phyloP scores from a whole-genome alignment of 2,113 vertebrate genomes.

The Thalassarche chlororhynchos region DNA sequence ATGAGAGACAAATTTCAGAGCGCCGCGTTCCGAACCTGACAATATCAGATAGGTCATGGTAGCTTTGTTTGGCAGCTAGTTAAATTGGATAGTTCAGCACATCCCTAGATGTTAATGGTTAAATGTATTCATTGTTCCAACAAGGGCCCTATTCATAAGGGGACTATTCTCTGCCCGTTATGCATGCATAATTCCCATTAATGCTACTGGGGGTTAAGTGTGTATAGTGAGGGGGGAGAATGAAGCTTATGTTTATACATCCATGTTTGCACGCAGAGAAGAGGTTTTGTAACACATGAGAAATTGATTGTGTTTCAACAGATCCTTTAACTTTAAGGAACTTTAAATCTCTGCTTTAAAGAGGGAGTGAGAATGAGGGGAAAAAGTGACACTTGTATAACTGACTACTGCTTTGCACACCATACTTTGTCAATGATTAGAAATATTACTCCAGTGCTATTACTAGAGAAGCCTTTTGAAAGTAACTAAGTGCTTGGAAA shows the following conservation, averaged over 20 bases:
- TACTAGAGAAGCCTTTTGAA: neutral
- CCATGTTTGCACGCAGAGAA: neutral
- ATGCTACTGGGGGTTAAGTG: constrained; percentile 47
- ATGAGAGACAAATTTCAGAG: constrained; percentile 38
- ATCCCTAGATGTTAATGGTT: constrained; percentile 61
- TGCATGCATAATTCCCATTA: constrained; percentile 68
- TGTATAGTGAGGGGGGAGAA: neutral
- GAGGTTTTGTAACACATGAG: neutral
- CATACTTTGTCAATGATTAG: neutral
- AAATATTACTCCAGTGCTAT: neutral
- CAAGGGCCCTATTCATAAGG: constrained; percentile 65
- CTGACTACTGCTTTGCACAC: neutral
- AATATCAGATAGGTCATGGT: neutral
- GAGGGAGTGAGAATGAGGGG: neutral
- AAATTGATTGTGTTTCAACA: neutral
- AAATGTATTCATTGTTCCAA: constrained; percentile 65
- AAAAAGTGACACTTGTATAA: neutral
- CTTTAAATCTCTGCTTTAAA: neutral
- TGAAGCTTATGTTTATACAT: neutral
- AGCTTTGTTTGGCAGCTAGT: constrained; percentile 52
- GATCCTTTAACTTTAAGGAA: neutral
- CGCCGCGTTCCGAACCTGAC: neutral
- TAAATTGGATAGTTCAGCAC: constrained; percentile 44
- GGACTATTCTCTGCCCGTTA: constrained; percentile 50
- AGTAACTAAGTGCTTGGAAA: neutral